A percentile compares a stretch with the other conserved stretches of the same genome.
These are phyloP conservation scores for Hyles lineata DNA, from an alignment of 2,888 invertebrate species.

Conservation along the genomic window DNA sequence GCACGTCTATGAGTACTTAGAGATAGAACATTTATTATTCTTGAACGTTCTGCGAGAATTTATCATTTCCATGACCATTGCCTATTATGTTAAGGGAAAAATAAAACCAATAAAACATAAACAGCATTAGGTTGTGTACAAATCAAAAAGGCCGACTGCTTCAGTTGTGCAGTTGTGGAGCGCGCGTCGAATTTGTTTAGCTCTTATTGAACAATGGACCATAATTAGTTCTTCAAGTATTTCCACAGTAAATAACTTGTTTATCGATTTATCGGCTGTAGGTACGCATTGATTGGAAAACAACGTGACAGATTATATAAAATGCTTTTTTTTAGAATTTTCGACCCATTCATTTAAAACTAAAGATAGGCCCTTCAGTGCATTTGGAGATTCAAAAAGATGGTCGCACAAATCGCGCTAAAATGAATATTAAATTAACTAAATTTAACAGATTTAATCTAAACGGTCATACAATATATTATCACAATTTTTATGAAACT, in stretches of 20 bases:
- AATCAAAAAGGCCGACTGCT: not conserved
- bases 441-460: too few relatives aligned
- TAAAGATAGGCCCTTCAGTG: too few relatives aligned
- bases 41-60: not conserved
- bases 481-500: too few relatives aligned
- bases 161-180: conserved; percentile 5
- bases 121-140: conserved; percentile 6
- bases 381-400: too few relatives aligned
- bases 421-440: too few relatives aligned
- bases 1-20: not conserved
- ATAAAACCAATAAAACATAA: not conserved
- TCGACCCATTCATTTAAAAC: too few relatives aligned
- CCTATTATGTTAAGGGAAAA: not conserved
- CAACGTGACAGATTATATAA: not conserved
- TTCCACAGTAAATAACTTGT: conserved; percentile 22
- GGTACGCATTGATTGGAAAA: not conserved
- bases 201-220: conserved; percentile 27
- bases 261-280: not conserved
- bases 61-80: not conserved
- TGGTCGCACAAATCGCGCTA: too few relatives aligned
- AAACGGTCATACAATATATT: too few relatives aligned
- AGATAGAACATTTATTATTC: not conserved
- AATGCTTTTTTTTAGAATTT: not conserved
- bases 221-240: conserved; percentile 23
- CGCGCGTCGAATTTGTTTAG: conserved; percentile 29